Conservation (phyloP, 2,888 invertebrate species). For the Elmis aenea region DNA sequence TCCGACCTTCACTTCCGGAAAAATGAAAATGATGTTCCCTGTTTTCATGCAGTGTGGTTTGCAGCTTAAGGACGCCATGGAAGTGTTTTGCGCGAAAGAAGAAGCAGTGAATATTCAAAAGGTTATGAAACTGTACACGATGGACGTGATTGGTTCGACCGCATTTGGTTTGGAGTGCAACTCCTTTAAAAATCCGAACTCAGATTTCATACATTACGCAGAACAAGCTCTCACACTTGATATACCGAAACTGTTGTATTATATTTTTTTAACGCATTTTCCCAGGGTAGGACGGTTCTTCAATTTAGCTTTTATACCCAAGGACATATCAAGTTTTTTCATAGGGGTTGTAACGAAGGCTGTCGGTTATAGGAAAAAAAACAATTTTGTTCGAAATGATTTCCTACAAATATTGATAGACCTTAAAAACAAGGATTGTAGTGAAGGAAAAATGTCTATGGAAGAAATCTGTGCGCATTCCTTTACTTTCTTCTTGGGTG, state of each 20-base stretch:
- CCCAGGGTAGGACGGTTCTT: not conserved
- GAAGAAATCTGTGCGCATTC: slow-evolving; percentile 35
- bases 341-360: not conserved
- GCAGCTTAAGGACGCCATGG: slow-evolving; percentile 11
- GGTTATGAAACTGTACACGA: slow-evolving; percentile 51
- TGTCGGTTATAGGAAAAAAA: slow-evolving; percentile 3
- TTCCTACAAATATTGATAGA: slow-evolving; percentile 1
- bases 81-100: slow-evolving; percentile 1
- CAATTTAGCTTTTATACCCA: not conserved
- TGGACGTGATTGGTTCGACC: slow-evolving; percentile 55
- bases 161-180: slow-evolving; percentile 58
- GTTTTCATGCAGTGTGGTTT: slow-evolving; percentile 32
- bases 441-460: slow-evolving; percentile 4
- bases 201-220: slow-evolving; percentile 43
- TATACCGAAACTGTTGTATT: too few relatives aligned
- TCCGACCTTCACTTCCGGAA: too few relatives aligned
- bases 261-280: not conserved
- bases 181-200: slow-evolving; percentile 50
- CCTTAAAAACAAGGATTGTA: not conserved
- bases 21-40: slow-evolving; percentile 58
- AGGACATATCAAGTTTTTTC: slow-evolving; percentile 2
- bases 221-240: too few relatives aligned
- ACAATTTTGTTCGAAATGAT: slow-evolving; percentile 1
- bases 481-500: slow-evolving; percentile 44
- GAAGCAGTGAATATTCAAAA: slow-evolving; percentile 35